Evolutionary conservation across 1,140 invertebrate genomes (phyloP), one percentile per base, ranked within the genome.

Genomic region (Stegodyphus dumicola): DNA sequence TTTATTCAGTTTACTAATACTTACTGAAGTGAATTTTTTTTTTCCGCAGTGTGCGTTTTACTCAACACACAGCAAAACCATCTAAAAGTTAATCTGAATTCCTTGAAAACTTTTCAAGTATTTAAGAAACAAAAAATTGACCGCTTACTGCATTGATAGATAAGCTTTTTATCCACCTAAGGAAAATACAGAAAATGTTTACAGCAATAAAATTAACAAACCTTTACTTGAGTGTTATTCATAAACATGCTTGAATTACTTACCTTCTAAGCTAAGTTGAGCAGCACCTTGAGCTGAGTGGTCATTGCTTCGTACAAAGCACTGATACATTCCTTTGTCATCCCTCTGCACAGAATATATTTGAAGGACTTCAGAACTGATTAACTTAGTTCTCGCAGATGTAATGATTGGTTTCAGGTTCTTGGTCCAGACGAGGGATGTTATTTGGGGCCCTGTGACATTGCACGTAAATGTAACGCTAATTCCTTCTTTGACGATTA

Each of bases 241-340:
- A 33, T 1, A 33, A 33, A 33, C 33, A 33, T 33, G 33, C 33
- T 3, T 33, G 33, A 1, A 33, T 33, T 33, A 33, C 91, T 88
- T 88, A 92, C 91, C 91, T 88, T 91, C 91, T 9, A 92, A 87
- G 6, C 88, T 77, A 4, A 92, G 87, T 73, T 91, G 90, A 17
- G 90, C 89, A 2, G 90, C 88, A 0, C 89, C 90, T 75, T 92
- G 91, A 7, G 89, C 89, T 13, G 88, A 89, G n/a, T 90, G 88
- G 52, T 89, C 86, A 18, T 89, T 88, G 77, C 90, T 90, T 15
- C 88, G 77, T 2, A 90, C 90, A 60, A 91, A 89, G 86, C 91
- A 92, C 83, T 92, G 91, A 85, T 92, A 92, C 91, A 92, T 92
- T n/a, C 91, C 91, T 56, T 89, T 89, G 86, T 91, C 91, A 66